These are phyloP conservation scores for Pilophorus perplexus DNA, from an alignment of 2,888 invertebrate species.

Conservation along the genomic window DNA sequence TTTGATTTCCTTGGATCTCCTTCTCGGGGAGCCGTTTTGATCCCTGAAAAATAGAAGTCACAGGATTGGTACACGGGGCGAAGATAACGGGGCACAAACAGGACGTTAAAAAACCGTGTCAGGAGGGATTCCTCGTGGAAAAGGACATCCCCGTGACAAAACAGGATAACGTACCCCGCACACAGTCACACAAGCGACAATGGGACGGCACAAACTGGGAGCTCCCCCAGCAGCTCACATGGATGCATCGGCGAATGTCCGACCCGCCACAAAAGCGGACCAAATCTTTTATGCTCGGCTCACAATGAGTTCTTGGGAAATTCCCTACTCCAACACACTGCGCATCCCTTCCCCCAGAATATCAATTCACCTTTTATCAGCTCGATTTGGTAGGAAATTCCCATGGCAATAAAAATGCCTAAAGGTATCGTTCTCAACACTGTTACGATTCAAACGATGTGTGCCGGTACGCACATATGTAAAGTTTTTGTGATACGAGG, in stretches of 20 bases:
- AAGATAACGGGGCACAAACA: no score
- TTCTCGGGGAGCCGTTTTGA: conserved; percentile 62
- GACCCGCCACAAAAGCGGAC: background rate
- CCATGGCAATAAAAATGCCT: background rate
- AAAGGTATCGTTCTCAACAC: background rate
- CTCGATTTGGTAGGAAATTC: background rate
- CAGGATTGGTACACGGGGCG: background rate
- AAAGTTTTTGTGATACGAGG: no score
- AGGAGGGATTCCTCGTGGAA: background rate
- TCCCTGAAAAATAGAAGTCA: conserved; percentile 58
- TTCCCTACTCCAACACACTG: background rate
- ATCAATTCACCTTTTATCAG: no score
- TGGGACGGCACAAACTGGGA: background rate
- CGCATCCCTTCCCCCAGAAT: background rate
- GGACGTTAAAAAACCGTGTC: background rate
- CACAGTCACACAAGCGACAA: background rate
- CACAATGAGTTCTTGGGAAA: background rate
- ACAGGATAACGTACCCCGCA: background rate
- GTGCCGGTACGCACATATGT: no score
- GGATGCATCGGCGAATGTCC: background rate
- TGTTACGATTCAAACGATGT: no score
- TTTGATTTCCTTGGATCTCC: conserved; percentile 51
- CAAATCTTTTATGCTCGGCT: background rate
- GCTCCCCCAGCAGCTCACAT: background rate
- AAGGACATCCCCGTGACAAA: background rate